Evolutionary conservation across 2,113 vertebrate species (phyloP).

Genomic region (Ibidorhyncha struthersii): DNA sequence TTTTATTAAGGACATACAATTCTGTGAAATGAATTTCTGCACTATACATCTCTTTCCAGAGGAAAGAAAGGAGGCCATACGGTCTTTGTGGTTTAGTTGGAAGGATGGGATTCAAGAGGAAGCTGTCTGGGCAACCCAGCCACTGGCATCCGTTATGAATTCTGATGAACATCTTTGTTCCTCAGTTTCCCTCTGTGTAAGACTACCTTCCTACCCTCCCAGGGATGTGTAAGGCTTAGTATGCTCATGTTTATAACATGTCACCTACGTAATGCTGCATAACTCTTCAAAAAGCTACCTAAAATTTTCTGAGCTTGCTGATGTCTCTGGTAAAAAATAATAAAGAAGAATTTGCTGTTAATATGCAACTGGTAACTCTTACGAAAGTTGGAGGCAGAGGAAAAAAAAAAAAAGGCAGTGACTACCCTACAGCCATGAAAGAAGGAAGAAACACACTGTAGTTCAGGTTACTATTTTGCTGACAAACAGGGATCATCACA

Average conservation of each 20-base stretch:
- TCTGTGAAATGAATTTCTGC: conserved; percentile 58
- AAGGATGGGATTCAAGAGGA: neutral
- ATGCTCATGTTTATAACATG: neutral
- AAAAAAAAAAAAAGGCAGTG: neutral
- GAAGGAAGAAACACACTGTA: neutral
- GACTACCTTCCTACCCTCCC: neutral
- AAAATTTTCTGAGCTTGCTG: neutral
- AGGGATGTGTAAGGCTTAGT: neutral
- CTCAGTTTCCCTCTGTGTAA: neutral
- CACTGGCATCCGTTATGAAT: neutral
- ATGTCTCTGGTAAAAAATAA: neutral
- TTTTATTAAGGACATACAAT: conserved; percentile 75
- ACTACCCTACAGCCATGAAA: neutral
- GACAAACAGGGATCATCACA: neutral
- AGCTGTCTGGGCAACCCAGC: neutral
- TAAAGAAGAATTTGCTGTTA: neutral
- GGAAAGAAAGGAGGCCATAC: neutral
- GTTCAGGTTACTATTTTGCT: neutral
- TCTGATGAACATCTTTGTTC: neutral
- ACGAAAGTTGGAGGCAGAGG: neutral
- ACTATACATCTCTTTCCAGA: conserved; percentile 38
- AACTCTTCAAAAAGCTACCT: neutral
- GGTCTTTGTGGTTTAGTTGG: neutral
- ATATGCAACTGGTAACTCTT: neutral
- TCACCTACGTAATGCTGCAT: neutral